Evolutionary conservation across 2,888 invertebrate species (phyloP), one percentile per base, ranked within the genome.

Genomic region (Erannis defoliaria): DNA sequence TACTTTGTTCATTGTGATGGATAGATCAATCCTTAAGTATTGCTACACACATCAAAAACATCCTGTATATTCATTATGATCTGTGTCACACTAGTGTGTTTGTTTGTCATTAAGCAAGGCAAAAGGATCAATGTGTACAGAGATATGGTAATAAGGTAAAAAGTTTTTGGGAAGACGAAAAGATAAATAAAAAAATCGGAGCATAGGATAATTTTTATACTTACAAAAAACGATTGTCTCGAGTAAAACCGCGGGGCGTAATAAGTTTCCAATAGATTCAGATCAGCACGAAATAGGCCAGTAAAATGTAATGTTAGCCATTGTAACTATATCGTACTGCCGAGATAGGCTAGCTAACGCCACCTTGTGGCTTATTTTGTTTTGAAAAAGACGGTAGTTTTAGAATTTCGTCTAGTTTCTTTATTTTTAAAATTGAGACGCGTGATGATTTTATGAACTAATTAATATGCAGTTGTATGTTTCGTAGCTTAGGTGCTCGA

Each of bases 381-480:
- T 48, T 53, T 23, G 43, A 29, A 21, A 46, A n/a, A 26, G 50
- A 51, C 37, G 50, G 23, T 61, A 62, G 56, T 42, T 43, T 3
- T 56, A 62, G 55, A 43, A 35, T 45, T 45, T 33, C 33, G 56
- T 56, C 46, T 55, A 29, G 38, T 31, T 43, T 31, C 3, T 60
- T 26, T 40, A 48, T 48, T 31, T 51, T 43, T 23, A 54, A 46
- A 16, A 49, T 51, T 26, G 62, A 62, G 62, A 57, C 62, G 62
- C 62, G 62, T 62, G 62, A 62, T 54, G 56, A 62, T 56, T 56
- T 62, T 62, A 62, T 62, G 62, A 62, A 62, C 42, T 62, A 57
- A 53, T 46, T 62, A 59, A 46, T 57, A 46, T 51, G 38, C 50
- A 58, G 51, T 55, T 63, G 55, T 62, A 49, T 29, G 56, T 58